A percentile compares a stretch with the other conserved stretches of the same genome.
These are phyloP conservation scores for Campaea margaritaria DNA, from an alignment of 2,888 invertebrate genomes.

Conservation along the genomic window DNA sequence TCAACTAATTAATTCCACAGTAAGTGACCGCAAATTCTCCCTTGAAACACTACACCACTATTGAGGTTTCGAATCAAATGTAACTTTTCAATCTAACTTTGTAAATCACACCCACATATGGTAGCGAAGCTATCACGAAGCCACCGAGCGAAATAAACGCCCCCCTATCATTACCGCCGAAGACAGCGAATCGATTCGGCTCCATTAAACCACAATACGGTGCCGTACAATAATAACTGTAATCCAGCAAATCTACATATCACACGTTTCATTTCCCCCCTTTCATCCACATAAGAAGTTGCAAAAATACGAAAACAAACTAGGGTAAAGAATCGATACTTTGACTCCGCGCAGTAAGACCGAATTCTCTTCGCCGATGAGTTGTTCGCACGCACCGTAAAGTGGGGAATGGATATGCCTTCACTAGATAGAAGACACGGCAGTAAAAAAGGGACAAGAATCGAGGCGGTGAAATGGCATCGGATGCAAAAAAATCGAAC, in stretches of 20 bases:
- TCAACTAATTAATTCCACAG: not conserved
- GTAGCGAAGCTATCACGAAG: constrained; percentile 30
- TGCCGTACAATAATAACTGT: constrained; percentile 63
- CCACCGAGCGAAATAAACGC: constrained; percentile 36
- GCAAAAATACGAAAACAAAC: constrained; percentile 9
- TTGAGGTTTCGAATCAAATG: constrained; percentile 11
- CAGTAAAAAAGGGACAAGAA: constrained; percentile 46
- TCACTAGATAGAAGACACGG: constrained; percentile 45
- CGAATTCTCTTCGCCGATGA: constrained; percentile 8
- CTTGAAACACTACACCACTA: not conserved
- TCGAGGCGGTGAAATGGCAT: constrained; percentile 39
- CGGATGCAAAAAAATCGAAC: constrained; percentile 40
- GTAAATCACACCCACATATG: constrained; percentile 2
- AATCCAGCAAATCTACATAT: constrained; percentile 71
- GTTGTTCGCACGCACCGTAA: constrained; percentile 11
- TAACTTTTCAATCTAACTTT: constrained; percentile 30
- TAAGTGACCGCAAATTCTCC: not conserved
- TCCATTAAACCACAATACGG: constrained; percentile 59
- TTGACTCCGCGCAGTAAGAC: constrained; percentile 18
- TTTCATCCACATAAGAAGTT: constrained; percentile 52
- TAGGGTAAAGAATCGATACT: constrained; percentile 6
- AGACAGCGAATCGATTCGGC: constrained; percentile 58
- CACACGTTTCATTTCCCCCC: constrained; percentile 69
- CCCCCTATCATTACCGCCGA: constrained; percentile 48
- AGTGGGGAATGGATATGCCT: constrained; percentile 38